Evolutionary conservation across 2,797 vertebrate species (phyloP), one percentile per base, ranked within the genome.

Genomic region (Poeciliopsis turneri): DNA sequence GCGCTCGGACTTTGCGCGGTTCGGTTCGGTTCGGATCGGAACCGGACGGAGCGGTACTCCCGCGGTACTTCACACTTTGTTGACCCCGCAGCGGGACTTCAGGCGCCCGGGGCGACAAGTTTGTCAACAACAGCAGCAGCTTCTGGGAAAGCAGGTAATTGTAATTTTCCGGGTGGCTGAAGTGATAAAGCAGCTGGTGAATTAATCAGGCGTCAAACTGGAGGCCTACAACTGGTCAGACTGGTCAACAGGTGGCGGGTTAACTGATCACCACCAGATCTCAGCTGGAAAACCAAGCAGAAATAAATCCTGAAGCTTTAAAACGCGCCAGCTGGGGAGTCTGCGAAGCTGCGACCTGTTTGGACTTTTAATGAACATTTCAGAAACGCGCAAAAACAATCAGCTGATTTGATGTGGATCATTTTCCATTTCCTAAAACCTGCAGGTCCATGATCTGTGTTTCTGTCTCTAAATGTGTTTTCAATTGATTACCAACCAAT

Each of bases 331-430:
- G 36, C 39, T 51, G 46, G 13, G 5, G 3, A 28, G 36, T 4
- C 10, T 66, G 16, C 12, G 15, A 2, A 11, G 10, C 28, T 39
- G 18, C 36, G 30, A 39, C 30, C 53, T 28, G 30, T 51, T 51
- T 46, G 18, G 43, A 47, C 2, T 53, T 25, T 53, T 53, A 53
- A 53, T 20, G 20, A 51, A 43, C 8, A 72, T 81, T 88, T 89
- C 41, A 87, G n/a, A 89, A 82, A 88, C 66, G 53, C 77, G 74
- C 76, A 82, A 83, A 88, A 91, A 89, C 82, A 88, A 2, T 78
- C 66, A 78, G 82, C 87, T 86, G 77, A 39, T 77, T 12, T 4
- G 61, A 75, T n/a, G 16, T 47, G 72, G 23, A 61, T 49, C 36
- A 30, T 7, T 47, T 16, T 30, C 39, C 45, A 25, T 3, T 51